These are phyloP conservation scores for Coenobita brevimanus DNA, from an alignment of 1,140 invertebrate species.

Conservation along the genomic window DNA sequence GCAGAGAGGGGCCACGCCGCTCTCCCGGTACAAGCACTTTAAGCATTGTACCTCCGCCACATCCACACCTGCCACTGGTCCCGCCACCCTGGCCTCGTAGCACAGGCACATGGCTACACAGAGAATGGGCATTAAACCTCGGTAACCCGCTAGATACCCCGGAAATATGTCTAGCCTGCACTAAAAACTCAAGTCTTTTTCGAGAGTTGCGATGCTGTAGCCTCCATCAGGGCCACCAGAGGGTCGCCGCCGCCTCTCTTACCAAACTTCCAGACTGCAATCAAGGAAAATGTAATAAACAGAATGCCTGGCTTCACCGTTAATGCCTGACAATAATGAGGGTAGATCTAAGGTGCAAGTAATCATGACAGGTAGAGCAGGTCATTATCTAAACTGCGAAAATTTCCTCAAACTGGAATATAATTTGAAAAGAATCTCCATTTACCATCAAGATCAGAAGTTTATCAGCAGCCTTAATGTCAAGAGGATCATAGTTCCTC, in stretches of 20 bases:
- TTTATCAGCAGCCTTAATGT: no score
- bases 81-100: not conserved
- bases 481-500: no score
- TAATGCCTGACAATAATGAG: not conserved
- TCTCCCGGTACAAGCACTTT: constrained; percentile 48
- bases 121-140: not conserved
- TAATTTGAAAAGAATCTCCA: no score
- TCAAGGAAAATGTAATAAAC: constrained; percentile 10
- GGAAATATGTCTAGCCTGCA: no score
- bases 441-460: no score
- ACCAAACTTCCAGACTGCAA: not conserved
- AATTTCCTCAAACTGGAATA: no score
- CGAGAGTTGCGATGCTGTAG: no score
- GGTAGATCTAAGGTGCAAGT: not conserved
- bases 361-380: not conserved
- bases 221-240: no score
- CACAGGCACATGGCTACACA: constrained; percentile 9
- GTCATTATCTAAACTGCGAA: no score
- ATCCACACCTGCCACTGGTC: constrained; percentile 42
- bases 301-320: not conserved
- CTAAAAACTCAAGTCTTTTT: no score
- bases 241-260: no score
- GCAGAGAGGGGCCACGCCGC: not conserved
- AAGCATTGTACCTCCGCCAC: constrained; percentile 60
- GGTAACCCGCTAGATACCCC: not conserved